Base-by-base conservation (phyloP, 1,140 invertebrate species). In the Drosophila suzukii region DNA sequence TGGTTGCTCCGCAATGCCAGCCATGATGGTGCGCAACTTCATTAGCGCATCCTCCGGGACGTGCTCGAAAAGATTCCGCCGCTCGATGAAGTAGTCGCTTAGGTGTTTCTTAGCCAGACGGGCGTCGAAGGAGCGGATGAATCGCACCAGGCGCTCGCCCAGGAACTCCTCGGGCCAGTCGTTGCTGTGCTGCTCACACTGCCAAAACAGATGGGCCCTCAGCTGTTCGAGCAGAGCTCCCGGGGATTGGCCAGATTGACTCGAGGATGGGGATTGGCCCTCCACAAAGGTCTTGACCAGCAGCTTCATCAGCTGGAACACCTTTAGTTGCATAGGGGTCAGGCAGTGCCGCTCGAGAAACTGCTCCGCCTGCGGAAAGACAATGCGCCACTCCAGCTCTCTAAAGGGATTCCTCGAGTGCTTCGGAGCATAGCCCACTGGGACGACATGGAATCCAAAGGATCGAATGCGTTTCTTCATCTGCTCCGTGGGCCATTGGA, bases 201-300 rank as follows among this genome's bases (percentile, higher is more conserved):
- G 93, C 95, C 95, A 96, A 84, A 96, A 97, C n/a, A 97, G 88
- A 80, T 95, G 94, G 57, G 95, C 95, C 58, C 95, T 94, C n/a
- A 97, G 93, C 83, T 97, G 96, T 58, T 95, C 94, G 85, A 75
- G 62, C 12, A 74, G 78, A 51, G 58, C 54, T 0, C 81, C 89
- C 50, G 80, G 68, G 0, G 78, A 56, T 46, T 77, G 78, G 55
- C 72, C 43, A n/a, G 15, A 20, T 11, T 55, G 78, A 51, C 72
- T 34, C 11, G 15, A 32, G n/a, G 55, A 20, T 3, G 17, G 56
- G 11, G 70, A 75, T 8, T n/a, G 7, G 47, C 80, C 81, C n/a
- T 66, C 94, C 36, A 96, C 93, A 76, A 95, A 96, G 0, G 94
- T 94, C 78, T 96, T 95, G 61, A 96, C 94, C 1, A 96, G 89